Base-by-base conservation (phyloP, 2,888 invertebrate genomes). In the Leptopilina myrica region DNA sequence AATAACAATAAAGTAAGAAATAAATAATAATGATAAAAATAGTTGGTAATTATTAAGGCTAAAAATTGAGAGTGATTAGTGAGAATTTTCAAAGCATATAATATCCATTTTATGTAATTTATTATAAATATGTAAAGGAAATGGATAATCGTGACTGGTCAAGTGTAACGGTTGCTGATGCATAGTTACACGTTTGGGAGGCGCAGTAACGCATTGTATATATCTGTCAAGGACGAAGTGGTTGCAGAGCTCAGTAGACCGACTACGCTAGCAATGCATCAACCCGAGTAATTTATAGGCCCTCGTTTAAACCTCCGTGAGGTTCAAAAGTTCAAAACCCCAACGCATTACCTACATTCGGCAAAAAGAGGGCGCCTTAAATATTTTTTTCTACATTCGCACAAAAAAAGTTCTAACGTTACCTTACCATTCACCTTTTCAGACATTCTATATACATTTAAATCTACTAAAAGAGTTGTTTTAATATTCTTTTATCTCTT, bases 241-340 rank as follows among this genome's bases (percentile, higher is more conserved):
- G 82, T 84, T 85, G 81, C 81, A 85, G 80, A 84, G 83, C 86
- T 86, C 87, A 85, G 85, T 88, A 84, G 86, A 88, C 84, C 87
- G 81, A 83, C 87, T 86, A 86, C 85, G 87, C 84, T 20, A 83
- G 88, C 86, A 87, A 89, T 89, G 86, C 85, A 89, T 89, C 89
- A 89, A 88, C 87, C 82, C 85, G 80, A 76, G 87, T 89, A 89
- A 89, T 89, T 89, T 89, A 89, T 89, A 84, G 88, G 82, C 82
- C 87, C 84, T 84, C 82, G 87, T 88, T 89, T 89, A 89, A 89
- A 86, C 87, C 86, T 84, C 81, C 78, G 85, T 81, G 86, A 81
- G 87, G 89, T 89, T 87, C 87, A 86, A 88, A 88, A 89, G 88
- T 88, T 86, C 80, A 81, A 83, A 84, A 85, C 82, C 81, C 82